These are phyloP conservation scores for Ischnus inquisitorius DNA, from an alignment of 2,888 invertebrate genomes.

Conservation along the genomic window DNA sequence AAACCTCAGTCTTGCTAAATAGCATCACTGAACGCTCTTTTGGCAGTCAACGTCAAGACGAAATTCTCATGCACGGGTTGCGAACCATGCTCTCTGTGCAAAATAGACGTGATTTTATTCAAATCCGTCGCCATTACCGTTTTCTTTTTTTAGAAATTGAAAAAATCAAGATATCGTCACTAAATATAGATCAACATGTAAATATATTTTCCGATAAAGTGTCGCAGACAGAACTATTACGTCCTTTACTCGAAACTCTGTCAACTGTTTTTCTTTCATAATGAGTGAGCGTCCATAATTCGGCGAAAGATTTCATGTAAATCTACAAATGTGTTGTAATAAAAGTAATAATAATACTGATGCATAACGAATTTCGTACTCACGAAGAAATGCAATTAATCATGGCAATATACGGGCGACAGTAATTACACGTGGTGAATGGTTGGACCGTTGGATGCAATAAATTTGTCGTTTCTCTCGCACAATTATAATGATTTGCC, in stretches of 20 bases:
- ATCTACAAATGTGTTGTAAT: slow-evolving; percentile 13
- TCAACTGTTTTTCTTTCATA: background rate
- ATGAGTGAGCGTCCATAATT: background rate
- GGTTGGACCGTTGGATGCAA: slow-evolving; percentile 45
- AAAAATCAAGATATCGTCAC: background rate
- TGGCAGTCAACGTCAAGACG: too few relatives aligned
- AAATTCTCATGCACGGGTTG: too few relatives aligned
- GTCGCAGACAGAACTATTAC: background rate
- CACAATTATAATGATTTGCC: slow-evolving; percentile 68
- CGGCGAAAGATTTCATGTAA: background rate
- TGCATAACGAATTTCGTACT: slow-evolving; percentile 38
- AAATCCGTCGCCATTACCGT: too few relatives aligned
- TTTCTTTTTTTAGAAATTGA: background rate
- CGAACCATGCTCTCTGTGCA: too few relatives aligned
- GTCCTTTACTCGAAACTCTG: background rate
- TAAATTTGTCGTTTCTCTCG: slow-evolving; percentile 66
- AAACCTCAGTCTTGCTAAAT: too few relatives aligned
- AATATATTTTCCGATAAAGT: background rate
- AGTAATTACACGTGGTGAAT: slow-evolving; percentile 61
- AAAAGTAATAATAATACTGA: slow-evolving; percentile 47
- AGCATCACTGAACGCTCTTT: too few relatives aligned
- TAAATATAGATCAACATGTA: too few relatives aligned
- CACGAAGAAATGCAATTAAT: slow-evolving; percentile 58
- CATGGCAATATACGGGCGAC: slow-evolving; percentile 58
- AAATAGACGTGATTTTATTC: background rate